Conservation (phyloP, 37 sponge, comb jelly and placozoan species). For the Mnemiopsis leidyi region DNA sequence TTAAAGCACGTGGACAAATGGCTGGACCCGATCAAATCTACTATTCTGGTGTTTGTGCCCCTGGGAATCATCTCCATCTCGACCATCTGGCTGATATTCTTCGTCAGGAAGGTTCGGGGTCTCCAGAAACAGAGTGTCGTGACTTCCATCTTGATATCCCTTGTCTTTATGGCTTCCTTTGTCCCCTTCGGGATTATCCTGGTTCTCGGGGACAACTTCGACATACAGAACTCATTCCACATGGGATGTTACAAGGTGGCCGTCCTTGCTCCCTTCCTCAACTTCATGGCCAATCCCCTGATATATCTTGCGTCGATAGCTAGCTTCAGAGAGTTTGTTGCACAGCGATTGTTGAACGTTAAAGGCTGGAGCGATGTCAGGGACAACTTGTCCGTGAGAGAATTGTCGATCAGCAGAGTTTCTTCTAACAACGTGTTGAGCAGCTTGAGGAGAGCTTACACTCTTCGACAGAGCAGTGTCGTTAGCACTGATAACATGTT, state of each 20-base stretch:
- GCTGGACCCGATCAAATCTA: conserved; percentile 39
- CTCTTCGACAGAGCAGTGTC: not conserved
- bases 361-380: not conserved
- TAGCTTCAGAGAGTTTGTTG: conserved; percentile 35
- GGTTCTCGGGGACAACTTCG: conserved; percentile 14
- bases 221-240: not conserved
- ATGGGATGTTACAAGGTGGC: not conserved
- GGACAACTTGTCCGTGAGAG: not conserved
- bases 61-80: not conserved
- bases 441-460: not conserved
- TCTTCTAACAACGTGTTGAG: not conserved
- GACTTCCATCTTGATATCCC: conserved; percentile 12
- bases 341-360: not conserved
- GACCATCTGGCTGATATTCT: conserved; percentile 51
- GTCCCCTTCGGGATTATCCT: conserved; percentile 12
- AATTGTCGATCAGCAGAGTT: not conserved
- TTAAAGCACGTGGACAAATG: not conserved
- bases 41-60: not conserved
- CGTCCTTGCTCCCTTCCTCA: not conserved
- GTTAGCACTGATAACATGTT: not conserved
- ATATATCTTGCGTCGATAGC: conserved; percentile 9
- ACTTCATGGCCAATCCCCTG: conserved; percentile 34
- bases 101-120: conserved; percentile 11
- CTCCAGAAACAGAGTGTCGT: conserved; percentile 57
- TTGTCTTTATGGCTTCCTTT: conserved; percentile 18